A percentile compares a stretch with the other conserved stretches of the same genome.
These are phyloP conservation scores for Mylabris sibirica DNA, from an alignment of 2,888 invertebrate genomes.

Conservation along the genomic window DNA sequence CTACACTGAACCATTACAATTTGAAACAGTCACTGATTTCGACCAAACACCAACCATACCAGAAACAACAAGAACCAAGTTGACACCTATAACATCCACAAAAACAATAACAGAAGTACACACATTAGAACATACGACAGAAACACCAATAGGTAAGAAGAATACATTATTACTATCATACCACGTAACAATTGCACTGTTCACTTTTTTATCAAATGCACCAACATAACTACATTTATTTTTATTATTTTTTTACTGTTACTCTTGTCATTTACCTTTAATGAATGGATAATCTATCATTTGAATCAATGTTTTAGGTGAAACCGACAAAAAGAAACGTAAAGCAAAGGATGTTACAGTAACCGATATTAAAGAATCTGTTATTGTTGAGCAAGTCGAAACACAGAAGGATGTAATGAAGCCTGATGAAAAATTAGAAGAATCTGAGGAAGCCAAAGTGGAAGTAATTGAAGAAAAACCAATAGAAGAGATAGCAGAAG, in stretches of 20 bases:
- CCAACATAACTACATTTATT: slow-evolving; percentile 13
- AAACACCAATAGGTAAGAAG: slow-evolving; percentile 50
- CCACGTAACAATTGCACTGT: neutral
- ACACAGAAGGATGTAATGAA: slow-evolving; percentile 47
- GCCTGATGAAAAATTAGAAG: slow-evolving; percentile 28
- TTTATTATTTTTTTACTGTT: neutral
- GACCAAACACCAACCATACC: slow-evolving; percentile 30
- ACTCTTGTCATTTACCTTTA: slow-evolving; percentile 7
- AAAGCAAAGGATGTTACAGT: slow-evolving; percentile 43
- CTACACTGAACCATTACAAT: slow-evolving; percentile 31
- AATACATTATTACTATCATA: slow-evolving; percentile 23
- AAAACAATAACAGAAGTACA: slow-evolving; percentile 53
- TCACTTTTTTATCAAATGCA: slow-evolving; percentile 22
- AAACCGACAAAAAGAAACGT: slow-evolving; percentile 31
- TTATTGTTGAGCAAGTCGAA: slow-evolving; percentile 48
- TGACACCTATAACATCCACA: slow-evolving; percentile 47
- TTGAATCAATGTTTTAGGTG: slow-evolving; percentile 43
- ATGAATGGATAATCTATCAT: neutral
- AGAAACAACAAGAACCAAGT: slow-evolving; percentile 41
- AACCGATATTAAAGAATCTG: slow-evolving; percentile 48
- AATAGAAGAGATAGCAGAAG: slow-evolving; percentile 22
- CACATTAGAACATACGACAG: slow-evolving; percentile 52
- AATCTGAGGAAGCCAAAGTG: slow-evolving; percentile 31
- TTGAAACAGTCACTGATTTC: slow-evolving; percentile 35
- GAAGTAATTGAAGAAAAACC: slow-evolving; percentile 45